A percentile compares a stretch with the other conserved stretches of the same genome.
Evolutionary conservation across 2,113 vertebrate species (phyloP).

Genomic region (Tautogolabrus adspersus): DNA sequence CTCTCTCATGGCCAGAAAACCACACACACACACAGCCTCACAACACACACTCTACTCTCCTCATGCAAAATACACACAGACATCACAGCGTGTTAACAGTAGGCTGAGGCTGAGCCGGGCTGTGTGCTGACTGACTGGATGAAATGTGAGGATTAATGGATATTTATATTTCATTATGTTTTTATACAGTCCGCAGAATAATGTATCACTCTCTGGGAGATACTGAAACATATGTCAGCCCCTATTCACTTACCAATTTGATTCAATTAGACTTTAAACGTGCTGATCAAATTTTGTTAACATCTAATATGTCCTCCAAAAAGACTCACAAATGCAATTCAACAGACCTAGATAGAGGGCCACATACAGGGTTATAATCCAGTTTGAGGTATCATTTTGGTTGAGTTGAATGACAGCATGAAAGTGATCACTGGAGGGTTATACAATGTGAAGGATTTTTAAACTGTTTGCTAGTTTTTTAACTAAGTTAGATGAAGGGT

Average conservation of each 20-base stretch:
- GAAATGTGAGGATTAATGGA: conserved; percentile 97
- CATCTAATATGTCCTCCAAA: conserved; percentile 91
- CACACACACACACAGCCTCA: conserved; percentile 20
- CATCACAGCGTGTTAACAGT: conserved; percentile 81
- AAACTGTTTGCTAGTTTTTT: neutral
- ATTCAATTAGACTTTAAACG: conserved; percentile 97
- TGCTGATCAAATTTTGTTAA: conserved; percentile 97
- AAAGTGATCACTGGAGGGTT: conserved; percentile 77
- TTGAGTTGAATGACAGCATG: conserved; percentile 52
- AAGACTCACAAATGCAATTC: conserved; percentile 84
- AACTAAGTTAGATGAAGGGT: neutral
- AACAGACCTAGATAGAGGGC: conserved; percentile 82
- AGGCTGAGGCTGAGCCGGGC: conserved; percentile 81
- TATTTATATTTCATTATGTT: conserved; percentile 99
- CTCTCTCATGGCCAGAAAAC: conserved; percentile 80
- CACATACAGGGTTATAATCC: conserved; percentile 81
- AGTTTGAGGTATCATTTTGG: conserved; percentile 79
- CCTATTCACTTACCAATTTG: conserved; percentile 94
- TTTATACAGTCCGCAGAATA: conserved; percentile 93
- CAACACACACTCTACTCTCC: conserved; percentile 47
- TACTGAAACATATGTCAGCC: conserved; percentile 98
- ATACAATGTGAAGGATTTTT: conserved; percentile 63
- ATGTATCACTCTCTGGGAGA: conserved; percentile 93
- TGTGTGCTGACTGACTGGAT: conserved; percentile 89
- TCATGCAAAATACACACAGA: conserved; percentile 64